Base-by-base conservation (phyloP, 2,113 vertebrate genomes). In the Myodes glareolus region DNA sequence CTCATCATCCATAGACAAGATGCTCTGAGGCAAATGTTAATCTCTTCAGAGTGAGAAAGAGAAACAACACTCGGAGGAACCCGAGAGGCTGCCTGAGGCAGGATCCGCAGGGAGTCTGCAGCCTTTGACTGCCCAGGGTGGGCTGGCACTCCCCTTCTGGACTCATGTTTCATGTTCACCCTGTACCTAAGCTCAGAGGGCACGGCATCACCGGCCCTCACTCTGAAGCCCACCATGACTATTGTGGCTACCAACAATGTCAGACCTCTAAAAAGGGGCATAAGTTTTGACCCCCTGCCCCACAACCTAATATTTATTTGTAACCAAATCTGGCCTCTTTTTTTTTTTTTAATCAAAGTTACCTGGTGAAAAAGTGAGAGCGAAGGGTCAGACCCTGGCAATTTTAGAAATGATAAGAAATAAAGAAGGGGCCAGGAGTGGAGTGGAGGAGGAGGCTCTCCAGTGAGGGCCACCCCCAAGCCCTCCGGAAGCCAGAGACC, bases 1-100 rank as follows among this genome's bases (percentile, higher is more conserved):
- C 95, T 97, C 96, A 94, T 88, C 88, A 97, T 85, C 84, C 90
- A 88, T 89, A 96, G 90, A 95, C 94, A 97, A 97, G 95, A 96
- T 96, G 97, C 94, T 97, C 97, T 93, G 84, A 96, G 86, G 85
- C 94, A 95, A 97, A 96, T 75, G 92, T 33, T 92, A 78, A 63
- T 95, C 94, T 97, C 68, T 86, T 96, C 90, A 67, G 58, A 86
- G 63, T 2, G 47, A 77, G 93, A 94, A n/a, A 81, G n/a, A 45
- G 75, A 94, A 90, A 81, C 80, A 86, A 89, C 68, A 33, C 63
- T 7, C 17, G 80, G 39, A 94, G 42, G 88, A 76, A 67, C 31
- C 55, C 5, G 7, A 78, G n/a, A 88, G 50, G 91, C 36, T 90
- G 77, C 94, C 70, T 33, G 9, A 67, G 63, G 84, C 63, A 23